phyloP scores from a whole-genome alignment of 2,797 vertebrate species.

The Potorous gilbertii region DNA sequence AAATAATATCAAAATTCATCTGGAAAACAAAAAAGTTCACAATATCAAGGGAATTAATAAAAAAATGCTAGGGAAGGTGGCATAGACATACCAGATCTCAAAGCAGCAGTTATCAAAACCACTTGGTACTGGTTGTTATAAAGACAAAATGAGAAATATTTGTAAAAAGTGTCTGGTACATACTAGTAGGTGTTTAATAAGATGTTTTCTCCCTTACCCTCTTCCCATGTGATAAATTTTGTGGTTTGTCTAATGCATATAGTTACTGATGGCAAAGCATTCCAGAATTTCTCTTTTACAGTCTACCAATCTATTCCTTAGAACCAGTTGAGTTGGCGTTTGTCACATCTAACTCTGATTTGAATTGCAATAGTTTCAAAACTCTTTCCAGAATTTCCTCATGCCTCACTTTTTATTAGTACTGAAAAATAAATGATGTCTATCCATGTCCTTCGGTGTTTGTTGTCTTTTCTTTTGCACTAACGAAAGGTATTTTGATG shows the following conservation, averaged over 20 bases:
- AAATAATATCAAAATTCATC: too few species aligned
- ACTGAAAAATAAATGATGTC: constrained; percentile 4
- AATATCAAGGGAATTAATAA: too few species aligned
- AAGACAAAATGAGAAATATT: background rate
- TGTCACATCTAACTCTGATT: constrained; percentile 46
- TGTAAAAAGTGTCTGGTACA: background rate
- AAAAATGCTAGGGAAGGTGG: too few species aligned
- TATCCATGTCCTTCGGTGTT: background rate
- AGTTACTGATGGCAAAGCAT: constrained; percentile 52
- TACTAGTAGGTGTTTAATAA: background rate
- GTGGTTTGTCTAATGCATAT: constrained; percentile 49
- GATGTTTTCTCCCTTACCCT: background rate
- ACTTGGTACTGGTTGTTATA: background rate
- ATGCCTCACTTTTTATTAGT: background rate
- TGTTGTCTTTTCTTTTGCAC: constrained; percentile 30
- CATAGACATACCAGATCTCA: too few species aligned
- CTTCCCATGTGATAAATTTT: constrained; percentile 20
- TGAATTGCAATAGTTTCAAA: constrained; percentile 35
- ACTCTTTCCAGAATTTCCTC: constrained; percentile 40
- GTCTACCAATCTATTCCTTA: constrained; percentile 29
- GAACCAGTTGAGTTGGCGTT: constrained; percentile 20
- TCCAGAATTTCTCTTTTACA: constrained; percentile 52
- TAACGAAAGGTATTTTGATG: background rate
- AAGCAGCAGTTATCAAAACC: too few species aligned
- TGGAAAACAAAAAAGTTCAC: too few species aligned